Conservation (phyloP, 2,113 vertebrate genomes). For the Phalacrocorax carbo region DNA sequence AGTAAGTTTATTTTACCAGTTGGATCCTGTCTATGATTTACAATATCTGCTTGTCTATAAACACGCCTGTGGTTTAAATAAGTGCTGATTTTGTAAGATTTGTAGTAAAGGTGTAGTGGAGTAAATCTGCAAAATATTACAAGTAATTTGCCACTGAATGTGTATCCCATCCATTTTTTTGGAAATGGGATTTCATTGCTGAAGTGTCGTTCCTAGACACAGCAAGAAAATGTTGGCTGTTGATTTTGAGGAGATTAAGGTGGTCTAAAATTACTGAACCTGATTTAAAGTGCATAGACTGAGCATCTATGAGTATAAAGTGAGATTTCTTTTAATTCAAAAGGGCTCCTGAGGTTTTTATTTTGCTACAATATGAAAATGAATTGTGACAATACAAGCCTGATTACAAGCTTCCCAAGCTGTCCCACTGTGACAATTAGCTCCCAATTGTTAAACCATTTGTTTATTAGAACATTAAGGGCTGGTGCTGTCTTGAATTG, state of each 20-base stretch:
- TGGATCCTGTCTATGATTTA: slow-evolving; percentile 29
- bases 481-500: slow-evolving; percentile 62
- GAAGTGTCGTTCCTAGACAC: not conserved
- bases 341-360: slow-evolving; percentile 71
- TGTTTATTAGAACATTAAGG: slow-evolving; percentile 71
- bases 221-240: slow-evolving; percentile 38
- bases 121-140: slow-evolving; percentile 56
- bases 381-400: slow-evolving; percentile 71
- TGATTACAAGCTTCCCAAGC: slow-evolving; percentile 69
- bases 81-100: slow-evolving; percentile 55
- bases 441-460: slow-evolving; percentile 74
- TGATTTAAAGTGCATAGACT: slow-evolving; percentile 50
- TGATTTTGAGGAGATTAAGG: slow-evolving; percentile 53
- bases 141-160: slow-evolving; percentile 42
- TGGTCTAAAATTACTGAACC: slow-evolving; percentile 57
- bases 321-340: slow-evolving; percentile 58
- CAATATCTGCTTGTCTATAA: slow-evolving; percentile 45
- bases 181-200: slow-evolving; percentile 31
- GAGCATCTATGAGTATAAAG: slow-evolving; percentile 39
- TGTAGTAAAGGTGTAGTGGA: slow-evolving; percentile 38
- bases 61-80: slow-evolving; percentile 36
- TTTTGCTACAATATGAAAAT: slow-evolving; percentile 77
- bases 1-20: slow-evolving; percentile 51
- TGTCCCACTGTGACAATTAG: slow-evolving; percentile 78
- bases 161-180: slow-evolving; percentile 37